Evolutionary conservation across 2,888 invertebrate genomes (phyloP).

Genomic region (Drosophila bunnanda): DNA sequence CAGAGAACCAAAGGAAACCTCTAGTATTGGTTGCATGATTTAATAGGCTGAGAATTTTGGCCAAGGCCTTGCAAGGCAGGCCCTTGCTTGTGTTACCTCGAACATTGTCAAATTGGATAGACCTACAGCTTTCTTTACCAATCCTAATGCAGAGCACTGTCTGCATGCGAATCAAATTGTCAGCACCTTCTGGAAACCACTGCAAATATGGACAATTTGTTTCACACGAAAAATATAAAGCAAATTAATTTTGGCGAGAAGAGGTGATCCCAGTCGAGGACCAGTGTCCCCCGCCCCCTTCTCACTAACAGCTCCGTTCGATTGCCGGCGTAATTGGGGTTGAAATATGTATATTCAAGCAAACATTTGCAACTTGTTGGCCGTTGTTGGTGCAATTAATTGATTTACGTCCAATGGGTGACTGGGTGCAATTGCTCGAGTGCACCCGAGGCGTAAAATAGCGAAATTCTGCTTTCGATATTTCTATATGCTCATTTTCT

Average conservation of each 20-base stretch:
- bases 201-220: conserved; percentile 68
- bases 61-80: too few relatives aligned
- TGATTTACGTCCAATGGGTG: conserved; percentile 44
- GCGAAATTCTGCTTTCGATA: too few relatives aligned
- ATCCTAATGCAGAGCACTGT: neutral
- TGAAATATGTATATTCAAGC: conserved; percentile 51
- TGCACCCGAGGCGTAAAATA: conserved; percentile 3
- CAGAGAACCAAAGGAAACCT: neutral
- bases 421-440: conserved; percentile 36
- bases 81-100: neutral
- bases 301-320: conserved; percentile 28
- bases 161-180: conserved; percentile 68
- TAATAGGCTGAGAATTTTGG: neutral
- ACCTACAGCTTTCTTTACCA: neutral
- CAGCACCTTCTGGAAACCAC: conserved; percentile 58
- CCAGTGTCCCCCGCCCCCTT: neutral
- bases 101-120: neutral
- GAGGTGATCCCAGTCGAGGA: conserved; percentile 28
- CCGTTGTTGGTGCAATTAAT: conserved; percentile 58
- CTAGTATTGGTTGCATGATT: neutral
- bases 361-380: conserved; percentile 36
- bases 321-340: conserved; percentile 63
- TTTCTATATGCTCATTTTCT: too few relatives aligned
- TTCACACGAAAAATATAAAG: conserved; percentile 56
- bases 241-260: conserved; percentile 56